Evolutionary conservation across 2,797 vertebrate species (phyloP).

Genomic region (Pterois miles): DNA sequence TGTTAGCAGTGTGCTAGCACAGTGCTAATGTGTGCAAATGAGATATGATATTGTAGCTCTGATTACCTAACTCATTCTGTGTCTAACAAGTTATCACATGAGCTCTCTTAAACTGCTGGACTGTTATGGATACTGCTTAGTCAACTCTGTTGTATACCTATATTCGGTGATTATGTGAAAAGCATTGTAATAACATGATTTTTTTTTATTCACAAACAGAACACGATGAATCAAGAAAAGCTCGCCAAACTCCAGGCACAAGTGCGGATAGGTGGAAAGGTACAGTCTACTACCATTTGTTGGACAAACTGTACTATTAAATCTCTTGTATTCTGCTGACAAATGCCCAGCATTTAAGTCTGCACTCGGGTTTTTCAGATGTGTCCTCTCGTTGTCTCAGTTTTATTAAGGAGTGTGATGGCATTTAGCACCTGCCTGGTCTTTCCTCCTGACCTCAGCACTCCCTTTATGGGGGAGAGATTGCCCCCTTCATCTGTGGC

Average conservation of each 20-base stretch:
- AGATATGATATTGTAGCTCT: slow-evolving; percentile 10
- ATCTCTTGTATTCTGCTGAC: neutral
- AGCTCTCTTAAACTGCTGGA: neutral
- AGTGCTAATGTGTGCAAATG: neutral
- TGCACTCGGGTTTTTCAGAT: neutral
- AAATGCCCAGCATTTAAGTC: neutral
- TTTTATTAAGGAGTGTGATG: slow-evolving; percentile 45
- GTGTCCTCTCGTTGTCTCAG: neutral
- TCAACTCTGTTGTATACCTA: neutral
- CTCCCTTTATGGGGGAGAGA: slow-evolving; percentile 61
- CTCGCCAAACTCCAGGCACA: slow-evolving; percentile 98
- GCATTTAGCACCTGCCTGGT: slow-evolving; percentile 41
- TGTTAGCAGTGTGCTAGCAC: slow-evolving; percentile 3
- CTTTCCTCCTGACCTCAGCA: slow-evolving; percentile 77
- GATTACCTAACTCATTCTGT: slow-evolving; percentile 1
- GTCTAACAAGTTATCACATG: neutral
- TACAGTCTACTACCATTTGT: slow-evolving; percentile 54
- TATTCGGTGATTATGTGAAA: neutral
- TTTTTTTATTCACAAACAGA: slow-evolving; percentile 49
- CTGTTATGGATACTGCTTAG: neutral
- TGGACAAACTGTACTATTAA: neutral
- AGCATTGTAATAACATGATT: neutral
- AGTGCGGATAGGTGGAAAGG: slow-evolving; percentile 99
- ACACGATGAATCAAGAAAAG: slow-evolving; percentile 98
- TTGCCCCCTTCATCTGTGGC: slow-evolving; percentile 31